Evolutionary conservation across 1,140 invertebrate genomes (phyloP).

Genomic region (Eufriesea mexicana): DNA sequence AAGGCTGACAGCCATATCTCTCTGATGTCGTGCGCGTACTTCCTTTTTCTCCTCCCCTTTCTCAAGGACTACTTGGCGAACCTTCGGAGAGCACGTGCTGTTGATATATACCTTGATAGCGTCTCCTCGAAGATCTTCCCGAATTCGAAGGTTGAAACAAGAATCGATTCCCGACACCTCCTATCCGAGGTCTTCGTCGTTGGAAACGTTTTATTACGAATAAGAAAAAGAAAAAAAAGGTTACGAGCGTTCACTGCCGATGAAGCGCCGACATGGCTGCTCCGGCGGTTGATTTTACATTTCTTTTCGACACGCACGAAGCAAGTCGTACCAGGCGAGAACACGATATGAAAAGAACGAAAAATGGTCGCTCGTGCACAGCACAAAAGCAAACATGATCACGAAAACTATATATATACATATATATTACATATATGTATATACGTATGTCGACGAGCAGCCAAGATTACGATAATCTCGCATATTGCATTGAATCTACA

Average conservation of each 20-base stretch:
- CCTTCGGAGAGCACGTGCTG: conserved; percentile 58
- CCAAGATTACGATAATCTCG: conserved; percentile 52
- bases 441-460: conserved; percentile 48
- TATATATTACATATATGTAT: conserved; percentile 10
- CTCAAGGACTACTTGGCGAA: conserved; percentile 54
- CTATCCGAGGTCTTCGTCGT: conserved; percentile 18
- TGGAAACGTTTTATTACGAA: conserved; percentile 46
- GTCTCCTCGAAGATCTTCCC: conserved; percentile 47
- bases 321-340: conserved; percentile 26
- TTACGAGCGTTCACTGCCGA: conserved; percentile 65
- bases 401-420: conserved; percentile 32
- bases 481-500: conserved; percentile 61
- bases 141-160: conserved; percentile 50
- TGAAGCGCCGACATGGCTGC: conserved; percentile 52
- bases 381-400: conserved; percentile 35
- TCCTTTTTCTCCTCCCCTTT: conserved; percentile 57
- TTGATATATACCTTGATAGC: conserved; percentile 49
- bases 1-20: conserved; percentile 54
- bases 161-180: conserved; percentile 36
- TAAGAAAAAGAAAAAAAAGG: conserved; percentile 40
- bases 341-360: conserved; percentile 22
- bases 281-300: conserved; percentile 51
- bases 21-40: conserved; percentile 37
- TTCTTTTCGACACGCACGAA: conserved; percentile 43
- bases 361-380: conserved; percentile 42